Percentiles rank a stretch among this genome's conserved stretches.
Conservation (phyloP, 1,140 invertebrate species). For the Medauroidea extradentata region DNA sequence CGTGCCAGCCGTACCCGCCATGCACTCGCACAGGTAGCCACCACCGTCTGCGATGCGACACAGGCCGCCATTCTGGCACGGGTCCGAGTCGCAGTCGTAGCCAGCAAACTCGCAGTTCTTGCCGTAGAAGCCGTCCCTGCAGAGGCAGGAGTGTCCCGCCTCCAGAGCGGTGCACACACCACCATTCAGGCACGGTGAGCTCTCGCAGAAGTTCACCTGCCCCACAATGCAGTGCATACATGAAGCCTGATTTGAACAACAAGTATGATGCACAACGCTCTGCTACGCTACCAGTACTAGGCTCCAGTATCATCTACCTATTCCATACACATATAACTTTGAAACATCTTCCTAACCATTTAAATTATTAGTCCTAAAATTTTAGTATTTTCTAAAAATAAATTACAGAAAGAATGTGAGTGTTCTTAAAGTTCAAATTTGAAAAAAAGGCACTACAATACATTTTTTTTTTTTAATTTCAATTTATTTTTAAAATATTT, state of each 20-base stretch:
- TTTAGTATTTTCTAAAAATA: too few species aligned
- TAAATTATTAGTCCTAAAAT: too few species aligned
- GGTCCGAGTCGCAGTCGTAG: conserved; percentile 76
- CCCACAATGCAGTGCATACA: too few species aligned
- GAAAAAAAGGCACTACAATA: too few species aligned
- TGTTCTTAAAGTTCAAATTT: too few species aligned
- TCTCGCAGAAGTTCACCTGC: conserved; percentile 75
- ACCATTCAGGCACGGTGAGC: conserved; percentile 84
- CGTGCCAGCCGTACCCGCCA: conserved; percentile 63
- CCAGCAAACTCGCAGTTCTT: conserved; percentile 84
- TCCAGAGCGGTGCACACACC: conserved; percentile 77
- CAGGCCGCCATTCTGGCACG: conserved; percentile 75
- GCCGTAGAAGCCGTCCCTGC: conserved; percentile 79
- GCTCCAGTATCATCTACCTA: too few species aligned
- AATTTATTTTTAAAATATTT: too few species aligned
- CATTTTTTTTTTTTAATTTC: too few species aligned
- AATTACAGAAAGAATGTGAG: too few species aligned
- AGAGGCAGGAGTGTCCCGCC: conserved; percentile 74
- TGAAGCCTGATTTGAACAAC: not conserved
- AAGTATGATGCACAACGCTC: conserved; percentile 23
- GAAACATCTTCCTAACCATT: too few species aligned
- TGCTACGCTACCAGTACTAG: too few species aligned
- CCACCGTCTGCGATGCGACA: conserved; percentile 57
- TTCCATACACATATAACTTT: too few species aligned
- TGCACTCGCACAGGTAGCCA: conserved; percentile 74